These are phyloP conservation scores for Metalampra italica DNA, from an alignment of 2,888 invertebrate species.

Conservation along the genomic window DNA sequence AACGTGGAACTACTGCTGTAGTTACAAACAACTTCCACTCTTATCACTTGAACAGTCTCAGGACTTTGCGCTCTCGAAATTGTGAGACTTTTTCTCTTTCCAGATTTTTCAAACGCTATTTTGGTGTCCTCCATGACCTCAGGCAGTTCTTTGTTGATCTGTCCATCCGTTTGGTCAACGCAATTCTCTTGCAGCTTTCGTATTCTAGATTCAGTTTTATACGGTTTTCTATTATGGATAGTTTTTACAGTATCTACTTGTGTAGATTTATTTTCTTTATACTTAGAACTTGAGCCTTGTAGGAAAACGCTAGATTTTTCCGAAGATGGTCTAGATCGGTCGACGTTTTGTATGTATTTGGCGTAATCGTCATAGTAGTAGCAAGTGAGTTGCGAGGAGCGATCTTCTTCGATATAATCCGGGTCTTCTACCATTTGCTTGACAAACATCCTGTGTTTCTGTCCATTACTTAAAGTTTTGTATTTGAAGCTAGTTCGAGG, in stretches of 20 bases:
- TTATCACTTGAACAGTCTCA: slow-evolving; percentile 68
- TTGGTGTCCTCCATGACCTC: slow-evolving; percentile 36
- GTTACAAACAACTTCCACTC: slow-evolving; percentile 71
- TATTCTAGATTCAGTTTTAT: slow-evolving; percentile 25
- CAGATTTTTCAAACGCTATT: slow-evolving; percentile 49
- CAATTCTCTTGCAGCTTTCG: slow-evolving; percentile 9
- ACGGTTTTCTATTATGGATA: slow-evolving; percentile 24
- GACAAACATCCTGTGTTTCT: slow-evolving; percentile 64
- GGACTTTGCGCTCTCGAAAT: slow-evolving; percentile 67
- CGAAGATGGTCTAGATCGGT: slow-evolving; percentile 53
- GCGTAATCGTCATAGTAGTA: slow-evolving; percentile 63
- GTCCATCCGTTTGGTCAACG: not conserved
- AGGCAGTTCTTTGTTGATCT: slow-evolving; percentile 14
- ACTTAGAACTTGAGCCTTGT: slow-evolving; percentile 32
- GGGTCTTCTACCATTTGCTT: slow-evolving; percentile 48
- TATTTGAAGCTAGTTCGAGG: slow-evolving; percentile 61
- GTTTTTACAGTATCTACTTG: slow-evolving; percentile 35
- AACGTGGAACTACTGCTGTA: slow-evolving; percentile 35
- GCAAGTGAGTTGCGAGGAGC: slow-evolving; percentile 48
- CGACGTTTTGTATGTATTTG: slow-evolving; percentile 51
- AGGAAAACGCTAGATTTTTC: slow-evolving; percentile 49
- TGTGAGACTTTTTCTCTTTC: slow-evolving; percentile 64
- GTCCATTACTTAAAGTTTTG: slow-evolving; percentile 39
- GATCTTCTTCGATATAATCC: slow-evolving; percentile 36
- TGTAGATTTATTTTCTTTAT: slow-evolving; percentile 42